phyloP scores from a whole-genome alignment of 2,888 invertebrate species.

The Mamestra brassicae region DNA sequence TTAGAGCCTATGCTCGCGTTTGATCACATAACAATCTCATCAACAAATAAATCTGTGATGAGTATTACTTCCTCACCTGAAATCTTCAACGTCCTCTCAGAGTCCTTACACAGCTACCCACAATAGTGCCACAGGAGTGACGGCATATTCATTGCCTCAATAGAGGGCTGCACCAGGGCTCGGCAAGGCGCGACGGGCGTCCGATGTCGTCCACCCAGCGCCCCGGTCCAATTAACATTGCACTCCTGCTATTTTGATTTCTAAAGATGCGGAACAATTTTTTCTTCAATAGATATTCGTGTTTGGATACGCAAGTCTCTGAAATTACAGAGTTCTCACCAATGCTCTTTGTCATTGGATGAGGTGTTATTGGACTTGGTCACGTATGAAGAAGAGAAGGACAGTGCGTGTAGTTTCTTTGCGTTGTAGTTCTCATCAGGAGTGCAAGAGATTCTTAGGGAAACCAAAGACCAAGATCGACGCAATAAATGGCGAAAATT shows the following conservation, averaged over 20 bases:
- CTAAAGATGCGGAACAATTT: slow-evolving; percentile 37
- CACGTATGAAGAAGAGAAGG: not conserved
- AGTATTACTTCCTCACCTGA: no score
- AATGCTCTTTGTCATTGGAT: not conserved
- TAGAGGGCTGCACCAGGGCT: slow-evolving; percentile 33
- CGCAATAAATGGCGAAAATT: no score
- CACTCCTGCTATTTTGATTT: slow-evolving; percentile 41
- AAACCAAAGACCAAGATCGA: no score
- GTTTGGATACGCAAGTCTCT: not conserved
- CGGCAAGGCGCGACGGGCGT: slow-evolving; percentile 46
- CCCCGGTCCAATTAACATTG: slow-evolving; percentile 60
- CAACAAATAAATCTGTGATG: no score
- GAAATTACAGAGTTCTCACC: not conserved
- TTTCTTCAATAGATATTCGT: not conserved
- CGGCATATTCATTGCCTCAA: slow-evolving; percentile 22
- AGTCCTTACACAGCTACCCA: slow-evolving; percentile 25
- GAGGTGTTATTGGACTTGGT: not conserved
- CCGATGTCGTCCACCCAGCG: slow-evolving; percentile 48
- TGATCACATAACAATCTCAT: no score
- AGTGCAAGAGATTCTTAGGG: no score
- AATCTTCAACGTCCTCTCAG: slow-evolving; percentile 9
- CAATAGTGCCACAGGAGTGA: no score
- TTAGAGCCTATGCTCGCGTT: no score
- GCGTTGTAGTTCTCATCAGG: no score
- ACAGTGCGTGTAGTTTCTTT: no score